Conservation (phyloP, 2,797 vertebrate species). For the Alcedo atthis region DNA sequence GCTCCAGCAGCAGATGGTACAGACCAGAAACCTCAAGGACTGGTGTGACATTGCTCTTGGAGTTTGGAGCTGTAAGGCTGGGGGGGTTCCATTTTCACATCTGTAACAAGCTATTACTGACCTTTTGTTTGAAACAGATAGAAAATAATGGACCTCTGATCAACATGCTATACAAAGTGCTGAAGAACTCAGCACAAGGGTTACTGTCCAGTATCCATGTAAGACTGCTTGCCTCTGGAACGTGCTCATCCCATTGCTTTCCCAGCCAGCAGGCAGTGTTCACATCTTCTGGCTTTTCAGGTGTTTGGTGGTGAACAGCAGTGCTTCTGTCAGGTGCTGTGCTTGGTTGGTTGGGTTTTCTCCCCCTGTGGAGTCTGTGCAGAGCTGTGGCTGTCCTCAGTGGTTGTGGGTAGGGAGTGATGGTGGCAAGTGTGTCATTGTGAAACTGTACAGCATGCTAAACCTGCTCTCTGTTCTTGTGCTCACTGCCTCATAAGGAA, state of each 20-base stretch:
- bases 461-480: constrained; percentile 59
- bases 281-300: constrained; percentile 56
- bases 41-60: background rate
- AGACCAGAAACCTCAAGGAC: background rate
- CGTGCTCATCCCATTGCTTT: constrained; percentile 83
- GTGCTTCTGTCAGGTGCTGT: constrained; percentile 34
- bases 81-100: background rate
- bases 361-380: constrained; percentile 16
- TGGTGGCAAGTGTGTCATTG: constrained; percentile 7
- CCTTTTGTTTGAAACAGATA: constrained; percentile 92
- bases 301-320: constrained; percentile 21
- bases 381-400: constrained; percentile 59
- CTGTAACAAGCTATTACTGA: constrained; percentile 71
- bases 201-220: constrained; percentile 89
- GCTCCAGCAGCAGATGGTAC: accelerated
- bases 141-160: constrained; percentile 93
- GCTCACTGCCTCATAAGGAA: constrained; percentile 28
- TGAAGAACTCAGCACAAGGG: constrained; percentile 86
- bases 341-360: background rate
- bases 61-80: background rate
- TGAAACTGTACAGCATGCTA: constrained; percentile 61
- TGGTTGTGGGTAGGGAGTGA: constrained; percentile 46
- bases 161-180: constrained; percentile 89
- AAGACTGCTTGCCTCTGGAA: constrained; percentile 84
- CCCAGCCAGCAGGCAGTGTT: constrained; percentile 49